These are phyloP conservation scores for Synanceia verrucosa DNA, from an alignment of 2,797 vertebrate species.

Conservation along the genomic window DNA sequence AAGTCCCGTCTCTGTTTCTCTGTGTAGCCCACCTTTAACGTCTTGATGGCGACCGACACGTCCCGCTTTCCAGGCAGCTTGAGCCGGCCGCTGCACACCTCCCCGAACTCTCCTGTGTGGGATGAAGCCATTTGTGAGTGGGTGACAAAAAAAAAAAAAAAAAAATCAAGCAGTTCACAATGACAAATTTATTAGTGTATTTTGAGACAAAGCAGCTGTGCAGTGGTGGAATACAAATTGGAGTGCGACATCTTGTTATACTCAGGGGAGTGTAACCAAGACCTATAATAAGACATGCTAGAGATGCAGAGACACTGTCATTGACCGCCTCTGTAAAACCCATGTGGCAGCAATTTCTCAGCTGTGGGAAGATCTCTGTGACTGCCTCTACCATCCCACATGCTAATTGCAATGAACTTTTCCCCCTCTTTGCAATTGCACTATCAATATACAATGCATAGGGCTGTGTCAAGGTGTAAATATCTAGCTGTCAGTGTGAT, in stretches of 20 bases:
- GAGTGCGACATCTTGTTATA: conserved; percentile 69
- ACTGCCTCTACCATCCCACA: conserved; percentile 55
- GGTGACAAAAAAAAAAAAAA: not conserved
- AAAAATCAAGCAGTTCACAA: conserved; percentile 37
- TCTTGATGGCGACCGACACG: conserved; percentile 95
- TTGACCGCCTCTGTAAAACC: conserved; percentile 71
- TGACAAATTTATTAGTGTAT: conserved; percentile 69
- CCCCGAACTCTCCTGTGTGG: conserved; percentile 94
- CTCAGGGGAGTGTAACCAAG: conserved; percentile 67
- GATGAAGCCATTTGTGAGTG: conserved; percentile 34
- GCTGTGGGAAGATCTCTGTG: conserved; percentile 39
- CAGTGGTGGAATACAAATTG: conserved; percentile 68
- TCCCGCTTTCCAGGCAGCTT: conserved; percentile 97
- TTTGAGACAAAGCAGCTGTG: conserved; percentile 74
- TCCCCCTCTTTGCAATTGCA: conserved; percentile 48
- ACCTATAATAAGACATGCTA: conserved; percentile 76
- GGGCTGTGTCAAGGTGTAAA: conserved; percentile 84
- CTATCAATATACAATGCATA: conserved; percentile 72
- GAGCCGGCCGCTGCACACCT: conserved; percentile 96
- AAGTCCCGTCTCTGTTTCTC: conserved; percentile 98
- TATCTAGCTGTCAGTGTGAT: conserved; percentile 92
- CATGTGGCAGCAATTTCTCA: conserved; percentile 80
- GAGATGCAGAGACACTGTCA: conserved; percentile 74
- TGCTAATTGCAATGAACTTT: conserved; percentile 79
- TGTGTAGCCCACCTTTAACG: conserved; percentile 96